These are phyloP conservation scores for Hydrolagus affinis DNA, from an alignment of 2,113 vertebrate genomes.

Conservation along the genomic window DNA sequence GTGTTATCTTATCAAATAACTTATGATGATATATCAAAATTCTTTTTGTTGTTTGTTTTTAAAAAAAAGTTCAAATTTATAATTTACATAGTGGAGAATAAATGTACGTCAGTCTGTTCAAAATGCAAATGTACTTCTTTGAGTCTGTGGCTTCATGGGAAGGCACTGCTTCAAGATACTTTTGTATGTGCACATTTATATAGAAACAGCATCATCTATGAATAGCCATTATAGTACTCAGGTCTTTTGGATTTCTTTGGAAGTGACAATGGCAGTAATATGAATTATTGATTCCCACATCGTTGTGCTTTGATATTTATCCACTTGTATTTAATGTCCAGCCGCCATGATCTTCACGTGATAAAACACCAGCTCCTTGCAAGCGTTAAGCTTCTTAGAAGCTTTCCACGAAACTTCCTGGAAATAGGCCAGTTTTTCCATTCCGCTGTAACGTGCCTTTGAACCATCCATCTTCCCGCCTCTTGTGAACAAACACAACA, in stretches of 20 bases:
- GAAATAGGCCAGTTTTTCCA: slow-evolving; percentile 89
- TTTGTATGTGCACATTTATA: slow-evolving; percentile 39
- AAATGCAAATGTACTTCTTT: slow-evolving; percentile 43
- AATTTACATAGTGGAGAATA: slow-evolving; percentile 50
- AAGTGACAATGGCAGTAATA: slow-evolving; percentile 53
- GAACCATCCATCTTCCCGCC: slow-evolving; percentile 94
- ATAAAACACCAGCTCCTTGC: slow-evolving; percentile 7
- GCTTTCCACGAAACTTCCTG: slow-evolving; percentile 92
- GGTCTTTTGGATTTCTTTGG: slow-evolving; percentile 47
- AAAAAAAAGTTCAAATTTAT: slow-evolving; percentile 46
- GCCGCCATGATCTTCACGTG: not conserved
- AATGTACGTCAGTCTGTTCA: slow-evolving; percentile 41
- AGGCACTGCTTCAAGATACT: slow-evolving; percentile 53
- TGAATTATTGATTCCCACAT: slow-evolving; percentile 28
- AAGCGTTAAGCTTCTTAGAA: slow-evolving; percentile 61
- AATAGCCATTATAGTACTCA: slow-evolving; percentile 29
- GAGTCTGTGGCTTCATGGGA: slow-evolving; percentile 46
- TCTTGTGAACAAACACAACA: slow-evolving; percentile 95
- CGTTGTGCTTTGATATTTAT: slow-evolving; percentile 22
- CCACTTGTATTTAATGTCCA: not conserved
- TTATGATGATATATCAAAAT: slow-evolving; percentile 51
- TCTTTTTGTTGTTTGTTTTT: slow-evolving; percentile 36
- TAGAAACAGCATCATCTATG: not conserved
- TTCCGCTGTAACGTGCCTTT: slow-evolving; percentile 94
- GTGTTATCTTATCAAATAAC: slow-evolving; percentile 45